Percentiles rank a stretch among this genome's conserved stretches.
Conservation (phyloP, 2,113 vertebrate species). For the Carlito syrichta region DNA sequence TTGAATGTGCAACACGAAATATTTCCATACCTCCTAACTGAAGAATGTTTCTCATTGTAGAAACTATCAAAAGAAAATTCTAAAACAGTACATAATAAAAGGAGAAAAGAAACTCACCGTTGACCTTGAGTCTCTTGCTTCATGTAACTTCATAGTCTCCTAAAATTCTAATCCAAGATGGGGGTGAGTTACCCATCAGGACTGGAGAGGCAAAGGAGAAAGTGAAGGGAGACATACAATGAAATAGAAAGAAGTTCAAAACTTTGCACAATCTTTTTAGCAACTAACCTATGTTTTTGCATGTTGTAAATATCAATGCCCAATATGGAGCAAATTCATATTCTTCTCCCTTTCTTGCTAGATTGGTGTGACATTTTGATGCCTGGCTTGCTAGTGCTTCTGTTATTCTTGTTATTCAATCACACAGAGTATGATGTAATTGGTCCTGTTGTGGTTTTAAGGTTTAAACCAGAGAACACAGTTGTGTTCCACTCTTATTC, state of each 20-base stretch:
- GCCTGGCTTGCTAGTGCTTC: neutral
- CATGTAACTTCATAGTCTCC: neutral
- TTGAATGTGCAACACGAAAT: neutral
- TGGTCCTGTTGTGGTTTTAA: neutral
- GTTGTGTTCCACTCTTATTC: neutral
- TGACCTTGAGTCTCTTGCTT: neutral
- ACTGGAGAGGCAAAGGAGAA: neutral
- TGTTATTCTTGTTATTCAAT: neutral
- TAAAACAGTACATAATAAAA: neutral
- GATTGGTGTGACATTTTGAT: neutral
- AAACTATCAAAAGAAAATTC: neutral
- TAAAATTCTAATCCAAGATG: neutral
- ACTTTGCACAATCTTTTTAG: neutral
- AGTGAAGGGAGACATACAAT: neutral
- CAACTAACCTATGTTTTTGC: neutral
- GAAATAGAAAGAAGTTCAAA: neutral
- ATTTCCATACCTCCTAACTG: neutral
- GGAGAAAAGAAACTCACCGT: neutral
- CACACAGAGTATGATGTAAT: neutral
- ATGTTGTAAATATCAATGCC: neutral
- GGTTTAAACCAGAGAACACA: neutral
- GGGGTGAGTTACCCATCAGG: neutral
- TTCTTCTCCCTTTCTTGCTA: neutral
- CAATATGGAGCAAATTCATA: neutral
- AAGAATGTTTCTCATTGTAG: neutral